These are phyloP conservation scores for Pteria penguin DNA, from an alignment of 2,888 invertebrate genomes.

Conservation along the genomic window DNA sequence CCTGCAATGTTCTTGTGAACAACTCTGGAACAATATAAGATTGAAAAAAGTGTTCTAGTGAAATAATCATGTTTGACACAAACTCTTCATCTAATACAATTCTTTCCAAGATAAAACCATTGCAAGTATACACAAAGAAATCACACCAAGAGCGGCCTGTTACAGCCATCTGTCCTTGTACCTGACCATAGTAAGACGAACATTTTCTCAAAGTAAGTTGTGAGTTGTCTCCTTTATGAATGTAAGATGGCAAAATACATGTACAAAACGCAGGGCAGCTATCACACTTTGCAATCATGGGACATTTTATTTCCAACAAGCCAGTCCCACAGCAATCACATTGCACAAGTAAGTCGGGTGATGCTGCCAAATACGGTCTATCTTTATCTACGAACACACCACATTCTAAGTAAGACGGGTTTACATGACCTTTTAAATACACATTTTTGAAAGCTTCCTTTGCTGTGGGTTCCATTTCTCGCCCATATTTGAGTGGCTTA, in stretches of 20 bases:
- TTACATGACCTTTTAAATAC: background rate
- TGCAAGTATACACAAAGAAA: conserved; percentile 13
- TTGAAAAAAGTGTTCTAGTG: background rate
- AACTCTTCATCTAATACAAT: background rate
- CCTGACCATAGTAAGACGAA: conserved; percentile 8
- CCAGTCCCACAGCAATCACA: conserved; percentile 30
- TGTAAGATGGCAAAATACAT: conserved; percentile 9
- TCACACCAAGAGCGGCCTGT: background rate
- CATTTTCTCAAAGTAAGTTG: background rate
- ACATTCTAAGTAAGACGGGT: background rate
- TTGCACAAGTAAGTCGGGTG: conserved; percentile 10
- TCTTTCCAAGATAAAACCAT: background rate
- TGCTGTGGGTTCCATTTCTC: conserved; percentile 10
- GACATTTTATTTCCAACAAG: conserved; percentile 21
- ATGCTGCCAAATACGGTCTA: conserved; percentile 4
- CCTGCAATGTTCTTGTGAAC: background rate
- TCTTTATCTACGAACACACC: conserved; percentile 13
- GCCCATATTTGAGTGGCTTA: conserved; percentile 21
- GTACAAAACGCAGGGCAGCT: conserved; percentile 14
- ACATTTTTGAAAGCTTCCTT: background rate
- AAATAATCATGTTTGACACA: background rate
- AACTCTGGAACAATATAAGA: background rate
- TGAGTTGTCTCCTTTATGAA: background rate
- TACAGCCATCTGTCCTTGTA: background rate
- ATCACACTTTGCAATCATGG: conserved; percentile 20